Conservation (phyloP, 1,140 invertebrate genomes). For the Drosophila trapezifrons region DNA sequence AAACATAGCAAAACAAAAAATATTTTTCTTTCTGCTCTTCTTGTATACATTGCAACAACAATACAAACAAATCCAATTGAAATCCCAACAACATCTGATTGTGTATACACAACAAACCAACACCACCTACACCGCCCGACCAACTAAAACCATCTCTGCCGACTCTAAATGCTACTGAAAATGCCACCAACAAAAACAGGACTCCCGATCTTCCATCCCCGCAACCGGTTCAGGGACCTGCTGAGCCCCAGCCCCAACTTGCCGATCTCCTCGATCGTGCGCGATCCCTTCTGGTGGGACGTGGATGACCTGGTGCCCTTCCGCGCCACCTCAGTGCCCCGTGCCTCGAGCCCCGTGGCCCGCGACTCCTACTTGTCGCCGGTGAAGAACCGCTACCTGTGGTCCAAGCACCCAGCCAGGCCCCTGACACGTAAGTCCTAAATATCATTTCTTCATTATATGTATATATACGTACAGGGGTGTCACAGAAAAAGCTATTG, state of each 20-base stretch:
- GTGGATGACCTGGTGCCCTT: slow-evolving; percentile 91
- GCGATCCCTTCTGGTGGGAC: slow-evolving; percentile 94
- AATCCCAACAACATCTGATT: slow-evolving; percentile 63
- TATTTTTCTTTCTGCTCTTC: slow-evolving; percentile 83
- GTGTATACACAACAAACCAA: slow-evolving; percentile 49
- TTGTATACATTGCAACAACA: slow-evolving; percentile 76
- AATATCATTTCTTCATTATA: no score
- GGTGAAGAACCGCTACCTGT: slow-evolving; percentile 93
- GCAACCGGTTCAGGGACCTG: slow-evolving; percentile 89
- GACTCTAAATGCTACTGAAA: slow-evolving; percentile 62
- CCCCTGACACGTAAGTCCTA: slow-evolving; percentile 87
- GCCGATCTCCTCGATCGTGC: slow-evolving; percentile 90
- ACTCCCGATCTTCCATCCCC: slow-evolving; percentile 88
- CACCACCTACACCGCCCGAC: slow-evolving; percentile 22
- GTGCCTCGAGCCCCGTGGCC: slow-evolving; percentile 87
- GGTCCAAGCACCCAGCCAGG: slow-evolving; percentile 94
- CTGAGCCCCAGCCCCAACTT: slow-evolving; percentile 90
- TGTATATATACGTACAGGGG: neutral
- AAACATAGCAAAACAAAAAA: slow-evolving; percentile 73
- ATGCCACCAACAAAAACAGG: slow-evolving; percentile 84
- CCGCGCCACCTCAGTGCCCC: slow-evolving; percentile 86
- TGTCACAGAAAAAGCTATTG: neutral
- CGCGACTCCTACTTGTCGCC: slow-evolving; percentile 94
- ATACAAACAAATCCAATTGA: slow-evolving; percentile 52
- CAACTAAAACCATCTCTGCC: slow-evolving; percentile 26